Conservation (phyloP, 2,113 vertebrate genomes). For the Tupaia tana region DNA sequence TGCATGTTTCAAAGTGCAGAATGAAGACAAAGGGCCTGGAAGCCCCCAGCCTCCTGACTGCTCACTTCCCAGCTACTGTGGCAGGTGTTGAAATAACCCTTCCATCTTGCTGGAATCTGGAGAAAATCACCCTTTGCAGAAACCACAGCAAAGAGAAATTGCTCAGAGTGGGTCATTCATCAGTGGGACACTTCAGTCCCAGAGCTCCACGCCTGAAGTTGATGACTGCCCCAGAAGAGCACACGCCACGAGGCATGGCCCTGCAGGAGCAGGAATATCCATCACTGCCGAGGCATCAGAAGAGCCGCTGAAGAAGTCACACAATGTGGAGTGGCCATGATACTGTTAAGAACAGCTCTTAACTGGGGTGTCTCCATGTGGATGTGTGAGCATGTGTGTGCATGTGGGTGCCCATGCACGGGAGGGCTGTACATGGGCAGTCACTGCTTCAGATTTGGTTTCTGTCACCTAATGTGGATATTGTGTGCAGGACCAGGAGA, state of each 20-base stretch:
- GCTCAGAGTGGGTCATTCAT: constrained; percentile 63
- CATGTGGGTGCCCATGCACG: accelerated
- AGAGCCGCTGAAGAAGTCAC: constrained; percentile 66
- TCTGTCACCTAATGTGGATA: background rate
- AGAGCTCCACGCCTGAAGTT: constrained; percentile 67
- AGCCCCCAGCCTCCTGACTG: constrained; percentile 64
- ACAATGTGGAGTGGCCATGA: constrained; percentile 21
- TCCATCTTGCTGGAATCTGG: constrained; percentile 69
- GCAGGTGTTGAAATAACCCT: constrained; percentile 81
- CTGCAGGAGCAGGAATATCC: constrained; percentile 57
- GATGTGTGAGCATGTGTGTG: accelerated
- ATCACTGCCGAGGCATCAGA: constrained; percentile 39
- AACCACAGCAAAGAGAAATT: constrained; percentile 80
- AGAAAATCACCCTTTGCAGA: constrained; percentile 69
- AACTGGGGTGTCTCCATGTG: background rate
- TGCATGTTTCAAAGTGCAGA: constrained; percentile 11
- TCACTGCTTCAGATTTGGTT: background rate
- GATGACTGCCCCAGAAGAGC: constrained; percentile 76
- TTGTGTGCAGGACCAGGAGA: background rate
- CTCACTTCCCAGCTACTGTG: constrained; percentile 75
- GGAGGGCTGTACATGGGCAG: background rate
- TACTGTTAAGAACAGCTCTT: constrained; percentile 25
- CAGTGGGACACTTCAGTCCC: constrained; percentile 62
- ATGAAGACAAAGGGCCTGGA: background rate
- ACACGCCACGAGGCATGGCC: background rate